Base-by-base conservation (phyloP, 92 coral and sea anemone species). In the Pocillopora meandrina region DNA sequence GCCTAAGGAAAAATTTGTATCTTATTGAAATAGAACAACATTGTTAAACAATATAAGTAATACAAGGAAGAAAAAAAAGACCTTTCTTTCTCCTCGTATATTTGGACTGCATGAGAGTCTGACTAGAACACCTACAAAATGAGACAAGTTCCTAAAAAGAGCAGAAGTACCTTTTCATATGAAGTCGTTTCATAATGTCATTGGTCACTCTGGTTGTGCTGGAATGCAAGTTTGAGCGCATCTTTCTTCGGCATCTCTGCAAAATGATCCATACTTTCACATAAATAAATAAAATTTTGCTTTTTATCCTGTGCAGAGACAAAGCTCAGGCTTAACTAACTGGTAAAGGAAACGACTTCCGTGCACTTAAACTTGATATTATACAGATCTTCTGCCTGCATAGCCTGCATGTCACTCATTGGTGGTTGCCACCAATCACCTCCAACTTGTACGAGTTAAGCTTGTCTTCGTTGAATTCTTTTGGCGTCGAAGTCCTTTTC, bases 211-310 rank as follows among this genome's bases (percentile, higher is more conserved):
- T 70, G 71, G 86, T 82, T 82, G 79, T 82, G 79, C 67, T 74
- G 57, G n/a, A 74, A 82, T 1, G 86, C 86, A 35, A 82, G 49
- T 71, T 82, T 58, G 14, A 81, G 75, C 34, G 68, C 59, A 21
- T 19, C 77, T 81, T 64, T 58, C 42, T 81, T 81, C 68, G 79
- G 85, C 85, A 81, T 81, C 68, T 81, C 85, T 81, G 36, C 47
- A 81, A 71, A 36, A 73, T 52, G 5, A 19, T 73, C 12, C 31
- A 34, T 58, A 42, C 12, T 18, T 15, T 73, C 60, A 26, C 31
- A 26, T 26, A 26, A 26, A 26, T 26, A 26, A 26, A 26, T 26
- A 26, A 26, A 26, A 26, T 26, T 26, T 26, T 26, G 31, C 31
- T 26, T 26, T 26, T 26, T 26, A 26, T 76, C 89, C 89, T 59